Evolutionary conservation across 2,113 vertebrate genomes (phyloP), one percentile per base, ranked within the genome.

Genomic region (Tautogolabrus adspersus): DNA sequence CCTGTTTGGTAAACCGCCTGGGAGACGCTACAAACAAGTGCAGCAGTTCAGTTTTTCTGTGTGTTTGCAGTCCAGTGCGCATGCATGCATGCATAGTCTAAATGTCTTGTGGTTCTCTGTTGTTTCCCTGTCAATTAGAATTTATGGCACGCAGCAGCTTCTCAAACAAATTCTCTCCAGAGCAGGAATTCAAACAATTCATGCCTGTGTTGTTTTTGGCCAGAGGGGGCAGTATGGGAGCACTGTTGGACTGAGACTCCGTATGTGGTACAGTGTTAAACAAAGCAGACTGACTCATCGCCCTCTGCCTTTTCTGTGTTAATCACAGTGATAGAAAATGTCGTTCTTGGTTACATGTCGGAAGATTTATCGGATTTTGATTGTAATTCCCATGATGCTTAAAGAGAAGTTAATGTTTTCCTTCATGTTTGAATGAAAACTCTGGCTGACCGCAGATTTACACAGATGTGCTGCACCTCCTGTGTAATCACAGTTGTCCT

Each of bases 401-500:
- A 58, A 63, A 72, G 63, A 66, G 63, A 58, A 59, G 60, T 61
- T 71, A 58, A 87, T 83, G 84, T 85, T 87, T 82, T 64, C 69
- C 84, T 75, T 55, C 60, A 38, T 78, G 73, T 86, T 74, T 82
- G 64, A 78, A 83, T 78, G 72, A 77, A 83, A 90, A 77, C 52
- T 66, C 55, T 75, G 73, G 60, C 76, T 72, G 77, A 79, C 88
- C 87, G 10, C 84, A 84, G 71, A 79, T 58, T 83, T 79, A 60
- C 77, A 86, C 61, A 79, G 73, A 85, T 65, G 66, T 75, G 77
- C 84, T 75, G 52, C 80, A 49, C 74, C 57, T 58, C 75, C 86
- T 84, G 75, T 85, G 86, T 91, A 89, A 90, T 91, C 85, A 88
- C 83, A 84, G 83, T 72, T 77, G 81, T 88, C 67, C 73, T 77